Evolutionary conservation across 2,797 vertebrate genomes (phyloP), one percentile per base, ranked within the genome.

Genomic region (Lerista edwardsae): DNA sequence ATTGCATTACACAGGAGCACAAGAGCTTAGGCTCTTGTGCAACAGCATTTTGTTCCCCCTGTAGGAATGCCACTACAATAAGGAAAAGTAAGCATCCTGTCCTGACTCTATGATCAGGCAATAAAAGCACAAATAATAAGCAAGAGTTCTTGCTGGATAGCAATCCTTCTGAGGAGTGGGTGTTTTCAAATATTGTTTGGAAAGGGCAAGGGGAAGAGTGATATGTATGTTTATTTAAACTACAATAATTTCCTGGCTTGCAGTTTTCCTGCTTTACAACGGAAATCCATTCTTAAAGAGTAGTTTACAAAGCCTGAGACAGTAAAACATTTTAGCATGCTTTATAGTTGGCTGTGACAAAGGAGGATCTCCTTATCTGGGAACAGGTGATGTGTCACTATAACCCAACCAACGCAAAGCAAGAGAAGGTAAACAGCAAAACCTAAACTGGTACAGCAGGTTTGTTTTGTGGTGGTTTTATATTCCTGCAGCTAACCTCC

Each of bases 361-460:
- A 64, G 27, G 29, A 61, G n/a, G 44, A 80, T 62, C 73, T 62
- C 67, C 72, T 64, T n/a, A 87, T 57, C 51, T 6, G 0, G 34
- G 0, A 77, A 82, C 64, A 88, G 0, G 44, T 59, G 73, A 85
- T 6, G 23, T 44, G 87, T 77, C 84, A 78, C 77, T 41, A 80
- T 39, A 61, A 84, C 64, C 41, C 39, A 6, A 84, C 86, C 77
- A 85, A 59, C 71, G 89, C 59, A 77, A 87, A 34, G 41, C 1
- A 36, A 92, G 64, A 81, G 27, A 77, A 44, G 25, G 81, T 61
- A 51, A 81, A 55, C 51, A 55, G 47, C 47, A 2, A 17, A 76
- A 47, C 25, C 65, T 62, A 92, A 91, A 94, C 93, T 89, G 86
- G 94, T 90, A 93, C 23, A 94, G 85, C 94, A 17, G 91, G 95